Percentiles rank a stretch among this genome's conserved stretches.
phyloP scores from a whole-genome alignment of 2,888 invertebrate genomes.

The Alloplasta piceator region DNA sequence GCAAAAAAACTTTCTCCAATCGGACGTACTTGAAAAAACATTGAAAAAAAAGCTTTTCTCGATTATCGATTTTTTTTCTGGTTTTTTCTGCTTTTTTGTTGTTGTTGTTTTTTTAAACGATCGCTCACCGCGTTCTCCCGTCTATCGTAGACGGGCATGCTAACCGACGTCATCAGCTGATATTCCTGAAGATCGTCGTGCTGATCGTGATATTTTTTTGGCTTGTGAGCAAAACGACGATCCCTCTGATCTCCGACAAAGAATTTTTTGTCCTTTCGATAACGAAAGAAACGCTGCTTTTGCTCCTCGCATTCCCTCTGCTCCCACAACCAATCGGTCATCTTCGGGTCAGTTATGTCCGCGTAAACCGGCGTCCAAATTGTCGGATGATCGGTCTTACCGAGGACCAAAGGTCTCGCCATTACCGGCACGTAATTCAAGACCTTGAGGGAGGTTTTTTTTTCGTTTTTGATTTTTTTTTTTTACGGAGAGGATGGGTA shows the following conservation, averaged over 20 bases:
- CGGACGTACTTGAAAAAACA: slow-evolving; percentile 39
- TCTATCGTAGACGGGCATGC: slow-evolving; percentile 96
- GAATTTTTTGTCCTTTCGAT: slow-evolving; percentile 86
- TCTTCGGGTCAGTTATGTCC: slow-evolving; percentile 95
- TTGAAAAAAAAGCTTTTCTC: background rate
- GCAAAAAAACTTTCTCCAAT: slow-evolving; percentile 34
- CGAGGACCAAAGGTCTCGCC: slow-evolving; percentile 96
- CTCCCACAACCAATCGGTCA: slow-evolving; percentile 96
- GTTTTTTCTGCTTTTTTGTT: background rate
- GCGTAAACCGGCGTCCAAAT: slow-evolving; percentile 99
- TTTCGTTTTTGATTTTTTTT: too few relatives aligned
- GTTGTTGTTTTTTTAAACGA: slow-evolving; percentile 37
- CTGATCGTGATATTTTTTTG: slow-evolving; percentile 85
- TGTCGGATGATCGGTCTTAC: slow-evolving; percentile 93
- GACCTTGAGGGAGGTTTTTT: slow-evolving; percentile 83
- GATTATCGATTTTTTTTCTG: background rate
- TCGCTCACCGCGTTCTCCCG: slow-evolving; percentile 92
- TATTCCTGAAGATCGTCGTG: slow-evolving; percentile 86
- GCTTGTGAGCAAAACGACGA: slow-evolving; percentile 85
- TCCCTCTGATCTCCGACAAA: slow-evolving; percentile 88
- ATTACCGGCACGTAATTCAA: slow-evolving; percentile 98
- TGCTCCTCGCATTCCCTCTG: slow-evolving; percentile 92
- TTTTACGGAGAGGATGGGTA: too few relatives aligned
- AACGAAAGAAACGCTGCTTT: slow-evolving; percentile 89
- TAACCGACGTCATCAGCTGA: slow-evolving; percentile 95